A percentile compares a stretch with the other conserved stretches of the same genome.
These are phyloP conservation scores for Stegodyphus dumicola DNA, from an alignment of 1,140 invertebrate genomes.

Conservation along the genomic window DNA sequence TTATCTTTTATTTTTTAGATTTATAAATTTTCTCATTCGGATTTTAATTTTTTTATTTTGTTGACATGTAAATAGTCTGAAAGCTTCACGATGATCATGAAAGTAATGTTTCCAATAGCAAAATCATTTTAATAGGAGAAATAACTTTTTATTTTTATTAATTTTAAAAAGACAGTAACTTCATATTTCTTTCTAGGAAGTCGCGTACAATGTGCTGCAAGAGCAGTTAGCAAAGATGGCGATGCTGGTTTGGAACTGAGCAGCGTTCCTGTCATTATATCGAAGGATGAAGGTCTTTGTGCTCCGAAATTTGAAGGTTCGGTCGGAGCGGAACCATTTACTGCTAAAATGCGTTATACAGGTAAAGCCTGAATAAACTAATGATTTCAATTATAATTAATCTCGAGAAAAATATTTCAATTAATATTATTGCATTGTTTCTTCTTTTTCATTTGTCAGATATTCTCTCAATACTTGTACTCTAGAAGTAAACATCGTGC, in stretches of 20 bases:
- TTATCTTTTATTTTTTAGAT: too few species aligned
- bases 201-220: conserved; percentile 67
- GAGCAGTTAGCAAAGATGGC: conserved; percentile 68
- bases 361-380: conserved; percentile 63
- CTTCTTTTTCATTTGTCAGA: too few species aligned
- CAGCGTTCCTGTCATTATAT: conserved; percentile 66
- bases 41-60: too few species aligned
- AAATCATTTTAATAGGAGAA: background rate
- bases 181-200: conserved; percentile 65
- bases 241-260: conserved; percentile 68
- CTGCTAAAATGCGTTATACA: conserved; percentile 68
- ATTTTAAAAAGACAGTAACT: background rate
- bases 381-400: too few species aligned
- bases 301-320: conserved; percentile 64
- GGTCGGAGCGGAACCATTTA: conserved; percentile 69
- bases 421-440: too few species aligned
- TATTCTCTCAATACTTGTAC: too few species aligned
- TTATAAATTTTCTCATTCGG: too few species aligned
- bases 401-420: too few species aligned
- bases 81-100: too few species aligned
- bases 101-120: too few species aligned
- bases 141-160: background rate
- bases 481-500: too few species aligned
- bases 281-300: conserved; percentile 66
- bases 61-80: too few species aligned